Percentiles rank a stretch among this genome's conserved stretches.
Conservation (phyloP, 2,113 vertebrate species). For the Gnathonemus echidnorhynchus region DNA sequence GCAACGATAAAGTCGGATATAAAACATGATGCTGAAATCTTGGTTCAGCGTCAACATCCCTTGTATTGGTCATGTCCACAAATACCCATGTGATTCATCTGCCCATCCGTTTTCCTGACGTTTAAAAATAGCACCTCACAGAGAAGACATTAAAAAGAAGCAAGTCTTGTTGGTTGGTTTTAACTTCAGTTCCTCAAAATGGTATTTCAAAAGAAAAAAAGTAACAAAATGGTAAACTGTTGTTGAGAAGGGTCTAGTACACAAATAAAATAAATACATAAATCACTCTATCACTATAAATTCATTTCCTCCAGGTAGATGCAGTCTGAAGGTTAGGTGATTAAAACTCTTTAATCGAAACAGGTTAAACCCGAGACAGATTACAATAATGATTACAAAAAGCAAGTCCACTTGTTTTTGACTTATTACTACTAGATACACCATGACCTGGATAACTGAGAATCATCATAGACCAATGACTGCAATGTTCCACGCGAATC, state of each 20-base stretch:
- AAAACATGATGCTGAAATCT: constrained; percentile 37
- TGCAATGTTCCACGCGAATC: neutral
- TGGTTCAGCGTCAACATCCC: constrained; percentile 30
- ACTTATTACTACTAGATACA: neutral
- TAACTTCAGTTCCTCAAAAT: neutral
- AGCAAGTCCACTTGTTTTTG: neutral
- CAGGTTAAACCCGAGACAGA: constrained; percentile 43
- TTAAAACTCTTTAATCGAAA: neutral
- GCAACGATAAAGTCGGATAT: constrained; percentile 23
- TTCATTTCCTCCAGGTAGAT: neutral
- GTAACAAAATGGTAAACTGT: neutral
- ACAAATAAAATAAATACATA: neutral
- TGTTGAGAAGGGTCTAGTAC: neutral
- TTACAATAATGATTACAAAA: neutral
- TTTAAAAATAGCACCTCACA: constrained; percentile 60
- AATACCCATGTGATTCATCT: constrained; percentile 60
- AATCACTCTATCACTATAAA: neutral
- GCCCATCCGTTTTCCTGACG: constrained; percentile 58
- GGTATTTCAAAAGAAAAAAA: neutral
- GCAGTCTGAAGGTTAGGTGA: neutral
- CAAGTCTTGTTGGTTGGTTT: neutral
- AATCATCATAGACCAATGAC: neutral
- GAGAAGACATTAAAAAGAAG: neutral
- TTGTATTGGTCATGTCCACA: constrained; percentile 42
- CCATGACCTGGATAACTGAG: neutral